Conservation (phyloP, 1,140 invertebrate species). For the Druon quercuslanigerum region DNA sequence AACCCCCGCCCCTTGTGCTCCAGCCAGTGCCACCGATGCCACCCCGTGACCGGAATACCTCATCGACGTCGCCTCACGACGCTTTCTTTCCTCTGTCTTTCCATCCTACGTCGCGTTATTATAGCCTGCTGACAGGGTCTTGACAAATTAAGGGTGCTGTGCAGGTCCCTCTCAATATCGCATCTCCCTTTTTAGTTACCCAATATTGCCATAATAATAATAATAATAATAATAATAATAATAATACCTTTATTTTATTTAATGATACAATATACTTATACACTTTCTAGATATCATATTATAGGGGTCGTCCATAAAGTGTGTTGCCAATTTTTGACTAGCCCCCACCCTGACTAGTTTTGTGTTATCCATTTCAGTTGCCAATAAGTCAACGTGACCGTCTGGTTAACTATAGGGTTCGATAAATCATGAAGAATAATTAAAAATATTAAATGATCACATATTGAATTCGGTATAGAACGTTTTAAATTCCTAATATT, state of each 20-base stretch:
- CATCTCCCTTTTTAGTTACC: not conserved
- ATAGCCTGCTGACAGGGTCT: slow-evolving; percentile 40
- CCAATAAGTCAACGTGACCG: too few species aligned
- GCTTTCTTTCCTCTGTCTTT: slow-evolving; percentile 56
- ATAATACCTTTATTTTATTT: not conserved
- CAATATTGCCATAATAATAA: slow-evolving; percentile 6
- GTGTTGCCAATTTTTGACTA: too few species aligned
- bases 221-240: not conserved
- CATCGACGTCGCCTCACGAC: slow-evolving; percentile 38
- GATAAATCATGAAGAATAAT: too few species aligned
- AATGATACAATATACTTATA: not conserved
- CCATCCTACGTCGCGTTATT: slow-evolving; percentile 41
- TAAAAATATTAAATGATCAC: too few species aligned
- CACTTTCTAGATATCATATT: too few species aligned
- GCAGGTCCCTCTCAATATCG: slow-evolving; percentile 24
- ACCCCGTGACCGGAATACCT: slow-evolving; percentile 73
- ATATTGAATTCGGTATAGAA: too few species aligned
- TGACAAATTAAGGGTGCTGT: slow-evolving; percentile 57
- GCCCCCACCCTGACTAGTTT: too few species aligned
- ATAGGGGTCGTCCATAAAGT: too few species aligned
- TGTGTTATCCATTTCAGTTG: too few species aligned
- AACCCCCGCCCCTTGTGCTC: slow-evolving; percentile 47
- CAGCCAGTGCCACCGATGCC: slow-evolving; percentile 45
- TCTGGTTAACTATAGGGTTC: too few species aligned
- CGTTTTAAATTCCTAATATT: too few species aligned